Evolutionary conservation across 2,888 invertebrate genomes (phyloP), one percentile per base, ranked within the genome.

Genomic region (Lasioglossum lativentre): DNA sequence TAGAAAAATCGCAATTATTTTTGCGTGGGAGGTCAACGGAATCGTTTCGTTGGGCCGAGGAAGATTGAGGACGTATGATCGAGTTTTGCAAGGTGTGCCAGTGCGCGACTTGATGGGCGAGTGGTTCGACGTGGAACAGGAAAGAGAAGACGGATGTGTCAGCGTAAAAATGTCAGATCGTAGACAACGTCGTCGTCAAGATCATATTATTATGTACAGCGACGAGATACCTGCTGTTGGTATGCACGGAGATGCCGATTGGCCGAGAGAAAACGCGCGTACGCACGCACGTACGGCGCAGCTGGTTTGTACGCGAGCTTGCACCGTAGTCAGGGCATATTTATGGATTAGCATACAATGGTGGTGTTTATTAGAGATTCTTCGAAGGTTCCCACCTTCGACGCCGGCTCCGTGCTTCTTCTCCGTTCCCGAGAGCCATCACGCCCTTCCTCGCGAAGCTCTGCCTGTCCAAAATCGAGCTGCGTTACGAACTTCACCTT

Each of bases 301-400:
- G 88, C 88, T 90, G 90, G 90, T 88, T 89, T 88, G 88, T 89
- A 88, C 87, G 87, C 90, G 86, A 90, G 89, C 90, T 88, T 91
- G 88, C 87, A 87, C 88, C 87, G 88, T 87, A 86, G 87, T 86
- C 87, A 77, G 88, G 78, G 87, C 90, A 91, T 90, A 92, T 92
- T 93, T 91, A 91, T 90, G 87, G 88, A 93, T 93, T 93, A 92
- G 89, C 93, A 93, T 93, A 93, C 93, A 93, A 93, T 93, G 91
- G 90, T 82, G 82, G 90, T 92, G 91, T 92, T 93, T 93, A 93
- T 93, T 92, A 93, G 91, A 91, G 90, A 92, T 90, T 91, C 90
- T 86, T 91, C 86, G 87, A 90, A 89, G 90, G 91, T 91, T 91
- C 83, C 90, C 90, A 91, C 90, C 91, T 91, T 84, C 82, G 83